Evolutionary conservation across 1,140 invertebrate genomes (phyloP).

Genomic region (Sycobia sp.): DNA sequence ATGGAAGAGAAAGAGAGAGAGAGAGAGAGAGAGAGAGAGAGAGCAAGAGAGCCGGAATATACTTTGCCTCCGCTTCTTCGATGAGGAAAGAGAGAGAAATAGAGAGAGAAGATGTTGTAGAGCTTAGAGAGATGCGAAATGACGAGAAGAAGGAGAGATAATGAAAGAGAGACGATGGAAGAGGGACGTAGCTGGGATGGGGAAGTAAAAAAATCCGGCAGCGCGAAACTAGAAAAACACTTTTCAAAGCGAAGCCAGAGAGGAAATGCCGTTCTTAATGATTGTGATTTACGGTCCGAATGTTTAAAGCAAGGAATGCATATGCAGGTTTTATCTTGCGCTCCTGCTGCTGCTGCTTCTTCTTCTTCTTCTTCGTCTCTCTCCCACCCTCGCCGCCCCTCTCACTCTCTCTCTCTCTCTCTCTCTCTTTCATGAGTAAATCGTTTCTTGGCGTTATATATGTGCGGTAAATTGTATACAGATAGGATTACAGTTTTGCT

Average conservation of each 20-base stretch:
- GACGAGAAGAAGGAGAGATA: background rate
- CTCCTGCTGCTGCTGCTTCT: background rate
- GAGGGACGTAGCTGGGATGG: too few relatives aligned
- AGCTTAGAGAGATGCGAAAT: background rate
- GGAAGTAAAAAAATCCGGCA: background rate
- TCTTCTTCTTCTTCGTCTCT: too few relatives aligned
- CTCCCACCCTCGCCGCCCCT: too few relatives aligned
- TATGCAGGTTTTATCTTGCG: background rate
- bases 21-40: background rate
- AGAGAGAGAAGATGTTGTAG: too few relatives aligned
- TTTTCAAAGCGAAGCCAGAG: conserved; percentile 38
- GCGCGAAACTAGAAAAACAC: conserved; percentile 46
- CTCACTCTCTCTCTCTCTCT: too few relatives aligned
- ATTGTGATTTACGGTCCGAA: conserved; percentile 55
- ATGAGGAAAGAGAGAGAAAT: background rate
- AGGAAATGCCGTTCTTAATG: conserved; percentile 45
- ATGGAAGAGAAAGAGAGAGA: background rate
- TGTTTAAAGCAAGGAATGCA: background rate
- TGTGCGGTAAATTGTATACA: too few relatives aligned
- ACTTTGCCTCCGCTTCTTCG: background rate
- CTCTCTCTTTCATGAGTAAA: too few relatives aligned
- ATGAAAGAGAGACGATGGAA: background rate
- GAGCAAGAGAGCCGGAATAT: conserved; percentile 2
- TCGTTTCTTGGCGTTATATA: too few relatives aligned
- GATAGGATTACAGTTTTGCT: too few relatives aligned